A percentile compares a stretch with the other conserved stretches of the same genome.
These are phyloP conservation scores for Conistra vaccinii DNA, from an alignment of 2,888 invertebrate species.

Conservation along the genomic window DNA sequence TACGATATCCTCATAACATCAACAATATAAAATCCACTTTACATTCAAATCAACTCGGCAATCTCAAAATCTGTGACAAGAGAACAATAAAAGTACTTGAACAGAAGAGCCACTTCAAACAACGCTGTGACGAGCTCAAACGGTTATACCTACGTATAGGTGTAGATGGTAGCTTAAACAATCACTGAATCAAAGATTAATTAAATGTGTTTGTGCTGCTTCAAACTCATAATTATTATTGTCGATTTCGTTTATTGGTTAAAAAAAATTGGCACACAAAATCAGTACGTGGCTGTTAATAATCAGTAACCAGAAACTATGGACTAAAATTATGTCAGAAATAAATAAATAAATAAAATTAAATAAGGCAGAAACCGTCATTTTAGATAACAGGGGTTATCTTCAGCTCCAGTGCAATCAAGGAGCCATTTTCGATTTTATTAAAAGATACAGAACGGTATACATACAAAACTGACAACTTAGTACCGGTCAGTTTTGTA, in stretches of 20 bases:
- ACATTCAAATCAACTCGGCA: constrained; percentile 43
- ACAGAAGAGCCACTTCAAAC: constrained; percentile 42
- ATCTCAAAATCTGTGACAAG: constrained; percentile 28
- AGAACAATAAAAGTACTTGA: constrained; percentile 29
- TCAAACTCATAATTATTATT: neutral
- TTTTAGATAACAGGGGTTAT: neutral
- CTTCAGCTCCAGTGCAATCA: neutral
- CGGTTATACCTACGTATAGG: neutral
- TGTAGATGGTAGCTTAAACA: neutral
- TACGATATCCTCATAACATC: constrained; percentile 24
- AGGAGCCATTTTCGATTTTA: neutral
- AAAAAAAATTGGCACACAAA: neutral
- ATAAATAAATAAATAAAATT: too few relatives aligned
- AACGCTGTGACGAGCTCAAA: constrained; percentile 20
- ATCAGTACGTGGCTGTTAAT: neutral
- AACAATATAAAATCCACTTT: constrained; percentile 45
- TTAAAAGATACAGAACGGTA: neutral
- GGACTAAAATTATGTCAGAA: too few relatives aligned
- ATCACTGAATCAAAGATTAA: neutral
- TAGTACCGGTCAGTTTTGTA: neutral
- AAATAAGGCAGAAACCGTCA: neutral
- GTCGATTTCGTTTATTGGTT: neutral
- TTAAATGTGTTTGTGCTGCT: neutral
- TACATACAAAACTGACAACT: neutral
- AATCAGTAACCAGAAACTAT: too few relatives aligned